phyloP scores from a whole-genome alignment of 2,797 vertebrate species.

The Melanotaenia trifasciata region DNA sequence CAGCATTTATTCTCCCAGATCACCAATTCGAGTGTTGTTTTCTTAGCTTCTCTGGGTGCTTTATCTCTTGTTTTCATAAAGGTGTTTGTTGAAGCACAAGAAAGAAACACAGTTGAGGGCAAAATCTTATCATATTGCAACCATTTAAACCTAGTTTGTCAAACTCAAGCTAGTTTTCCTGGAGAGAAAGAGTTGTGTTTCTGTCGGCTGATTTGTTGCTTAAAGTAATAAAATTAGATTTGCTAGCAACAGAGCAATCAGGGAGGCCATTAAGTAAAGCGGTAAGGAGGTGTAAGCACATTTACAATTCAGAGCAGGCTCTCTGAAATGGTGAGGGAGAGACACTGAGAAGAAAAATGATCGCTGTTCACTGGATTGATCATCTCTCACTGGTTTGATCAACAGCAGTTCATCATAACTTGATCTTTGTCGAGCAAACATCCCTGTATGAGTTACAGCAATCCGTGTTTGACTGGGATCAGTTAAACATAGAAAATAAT shows the following conservation, averaged over 20 bases:
- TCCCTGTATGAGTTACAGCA: constrained; percentile 20
- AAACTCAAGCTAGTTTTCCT: constrained; percentile 56
- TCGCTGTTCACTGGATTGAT: constrained; percentile 47
- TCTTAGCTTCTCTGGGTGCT: constrained; percentile 41
- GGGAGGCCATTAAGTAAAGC: constrained; percentile 69
- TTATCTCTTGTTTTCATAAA: constrained; percentile 53
- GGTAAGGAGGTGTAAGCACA: constrained; percentile 60
- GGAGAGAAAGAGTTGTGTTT: constrained; percentile 51
- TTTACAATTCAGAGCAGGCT: constrained; percentile 44
- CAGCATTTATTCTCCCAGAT: constrained; percentile 61
- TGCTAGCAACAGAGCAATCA: constrained; percentile 65
- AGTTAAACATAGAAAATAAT: constrained; percentile 16
- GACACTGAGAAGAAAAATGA: constrained; percentile 43
- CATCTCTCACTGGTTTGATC: constrained; percentile 43
- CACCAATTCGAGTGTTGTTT: constrained; percentile 48
- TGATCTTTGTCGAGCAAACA: constrained; percentile 28
- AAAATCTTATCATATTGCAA: constrained; percentile 60
- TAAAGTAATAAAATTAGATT: constrained; percentile 76
- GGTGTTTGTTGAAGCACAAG: constrained; percentile 51
- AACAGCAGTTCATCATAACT: constrained; percentile 41
- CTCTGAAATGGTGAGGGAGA: constrained; percentile 28
- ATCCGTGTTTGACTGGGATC: constrained; percentile 17
- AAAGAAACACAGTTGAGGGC: constrained; percentile 30
- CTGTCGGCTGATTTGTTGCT: constrained; percentile 68
- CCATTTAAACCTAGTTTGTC: constrained; percentile 68